Percentiles rank a stretch among this genome's conserved stretches.
Evolutionary conservation across 2,888 invertebrate genomes (phyloP).

Genomic region (Euplagia quadripunctaria): DNA sequence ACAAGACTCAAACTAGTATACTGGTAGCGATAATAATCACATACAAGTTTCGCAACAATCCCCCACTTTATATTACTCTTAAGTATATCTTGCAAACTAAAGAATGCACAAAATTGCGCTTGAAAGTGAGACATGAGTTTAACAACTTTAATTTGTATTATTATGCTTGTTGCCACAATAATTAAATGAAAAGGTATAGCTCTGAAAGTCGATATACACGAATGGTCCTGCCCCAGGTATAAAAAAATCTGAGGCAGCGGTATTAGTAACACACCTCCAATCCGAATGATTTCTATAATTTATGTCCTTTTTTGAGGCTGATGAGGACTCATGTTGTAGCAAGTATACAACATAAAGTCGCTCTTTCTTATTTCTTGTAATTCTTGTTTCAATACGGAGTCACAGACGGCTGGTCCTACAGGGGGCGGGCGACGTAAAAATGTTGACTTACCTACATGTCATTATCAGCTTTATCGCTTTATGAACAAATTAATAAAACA

Average conservation of each 20-base stretch:
- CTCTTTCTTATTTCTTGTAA: neutral
- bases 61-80: conserved; percentile 41
- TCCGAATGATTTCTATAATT: neutral
- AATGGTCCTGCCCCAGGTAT: neutral
- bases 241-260: neutral
- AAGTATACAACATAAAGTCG: neutral
- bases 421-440: neutral
- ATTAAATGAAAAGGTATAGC: neutral
- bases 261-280: neutral
- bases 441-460: no score
- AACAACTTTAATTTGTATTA: conserved; percentile 33
- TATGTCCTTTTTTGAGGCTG: neutral
- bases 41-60: conserved; percentile 50
- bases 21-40: conserved; percentile 45
- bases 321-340: neutral
- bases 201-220: neutral
- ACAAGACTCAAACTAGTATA: conserved; percentile 43
- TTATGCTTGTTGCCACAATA: conserved; percentile 20
- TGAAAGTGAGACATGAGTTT: conserved; percentile 32
- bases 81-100: conserved; percentile 36
- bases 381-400: neutral
- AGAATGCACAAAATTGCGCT: conserved; percentile 41
- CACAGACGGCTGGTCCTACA: neutral
- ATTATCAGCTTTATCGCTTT: neutral
- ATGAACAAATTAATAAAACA: neutral